Percentiles rank a stretch among this genome's conserved stretches.
These are phyloP conservation scores for Neotoxoptera formosana DNA, from an alignment of 1,140 invertebrate genomes.

Conservation along the genomic window DNA sequence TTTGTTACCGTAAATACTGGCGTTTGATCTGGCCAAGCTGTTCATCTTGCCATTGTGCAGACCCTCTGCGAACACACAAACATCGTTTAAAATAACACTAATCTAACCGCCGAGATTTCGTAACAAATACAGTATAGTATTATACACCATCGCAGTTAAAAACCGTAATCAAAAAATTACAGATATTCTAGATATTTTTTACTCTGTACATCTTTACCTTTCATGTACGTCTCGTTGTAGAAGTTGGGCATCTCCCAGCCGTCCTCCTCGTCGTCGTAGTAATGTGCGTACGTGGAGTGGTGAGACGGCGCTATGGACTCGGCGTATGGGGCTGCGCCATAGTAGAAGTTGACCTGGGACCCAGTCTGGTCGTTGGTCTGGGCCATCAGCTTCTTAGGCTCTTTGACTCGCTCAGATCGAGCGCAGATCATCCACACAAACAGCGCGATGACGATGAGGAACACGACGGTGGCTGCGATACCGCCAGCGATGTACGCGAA, in stretches of 20 bases:
- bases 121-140: not conserved
- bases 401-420: slow-evolving; percentile 81
- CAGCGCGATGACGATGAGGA: slow-evolving; percentile 89
- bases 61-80: slow-evolving; percentile 70
- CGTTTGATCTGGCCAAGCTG: slow-evolving; percentile 88
- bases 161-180: not conserved
- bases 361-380: slow-evolving; percentile 87
- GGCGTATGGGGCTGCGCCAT: slow-evolving; percentile 90
- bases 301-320: slow-evolving; percentile 94
- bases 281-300: slow-evolving; percentile 94
- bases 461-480: slow-evolving; percentile 88
- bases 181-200: not conserved
- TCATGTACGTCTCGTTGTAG: slow-evolving; percentile 97
- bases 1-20: slow-evolving; percentile 93
- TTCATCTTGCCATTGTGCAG: slow-evolving; percentile 85
- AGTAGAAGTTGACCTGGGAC: slow-evolving; percentile 95
- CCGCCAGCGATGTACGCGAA: slow-evolving; percentile 94
- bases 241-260: slow-evolving; percentile 98
- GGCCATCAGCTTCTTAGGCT: slow-evolving; percentile 86
- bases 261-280: slow-evolving; percentile 94
- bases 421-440: slow-evolving; percentile 98
- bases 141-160: not conserved
- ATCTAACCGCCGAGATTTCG: not conserved
- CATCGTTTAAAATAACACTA: not conserved
- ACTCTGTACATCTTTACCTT: slow-evolving; percentile 67